Conservation (phyloP, 2,113 vertebrate species). For the Neodontobutis hainanensis region DNA sequence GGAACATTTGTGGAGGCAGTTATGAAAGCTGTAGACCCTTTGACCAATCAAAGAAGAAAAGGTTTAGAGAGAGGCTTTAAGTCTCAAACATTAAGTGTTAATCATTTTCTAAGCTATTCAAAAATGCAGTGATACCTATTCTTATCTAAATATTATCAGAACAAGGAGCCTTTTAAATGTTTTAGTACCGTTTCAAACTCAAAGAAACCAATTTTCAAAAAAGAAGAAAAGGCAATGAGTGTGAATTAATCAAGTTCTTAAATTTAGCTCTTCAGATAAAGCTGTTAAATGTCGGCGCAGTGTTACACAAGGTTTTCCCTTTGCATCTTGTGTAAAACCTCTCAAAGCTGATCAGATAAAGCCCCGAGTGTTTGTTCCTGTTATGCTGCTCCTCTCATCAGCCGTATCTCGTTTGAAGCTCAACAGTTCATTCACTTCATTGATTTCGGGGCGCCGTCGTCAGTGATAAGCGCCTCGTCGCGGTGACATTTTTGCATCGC, state of each 20-base stretch:
- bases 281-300: background rate
- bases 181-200: background rate
- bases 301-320: background rate
- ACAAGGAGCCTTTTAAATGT: background rate
- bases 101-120: no score
- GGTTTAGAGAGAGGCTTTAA: no score
- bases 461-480: background rate
- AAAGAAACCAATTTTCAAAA: slow-evolving; percentile 6
- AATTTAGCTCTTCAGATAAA: background rate
- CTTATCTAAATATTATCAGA: no score
- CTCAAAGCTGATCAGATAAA: slow-evolving; percentile 3
- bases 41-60: no score
- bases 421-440: slow-evolving; percentile 4
- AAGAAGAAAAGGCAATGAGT: background rate
- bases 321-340: background rate
- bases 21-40: no score
- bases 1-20: no score
- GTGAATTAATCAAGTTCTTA: slow-evolving; percentile 10
- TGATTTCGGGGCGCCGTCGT: background rate
- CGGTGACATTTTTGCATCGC: background rate
- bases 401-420: background rate
- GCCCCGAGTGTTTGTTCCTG: background rate
- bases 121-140: no score
- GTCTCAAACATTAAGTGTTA: no score
- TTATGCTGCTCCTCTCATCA: background rate